Evolutionary conservation across 2,888 invertebrate species (phyloP).

Genomic region (Cantharis nigra): DNA sequence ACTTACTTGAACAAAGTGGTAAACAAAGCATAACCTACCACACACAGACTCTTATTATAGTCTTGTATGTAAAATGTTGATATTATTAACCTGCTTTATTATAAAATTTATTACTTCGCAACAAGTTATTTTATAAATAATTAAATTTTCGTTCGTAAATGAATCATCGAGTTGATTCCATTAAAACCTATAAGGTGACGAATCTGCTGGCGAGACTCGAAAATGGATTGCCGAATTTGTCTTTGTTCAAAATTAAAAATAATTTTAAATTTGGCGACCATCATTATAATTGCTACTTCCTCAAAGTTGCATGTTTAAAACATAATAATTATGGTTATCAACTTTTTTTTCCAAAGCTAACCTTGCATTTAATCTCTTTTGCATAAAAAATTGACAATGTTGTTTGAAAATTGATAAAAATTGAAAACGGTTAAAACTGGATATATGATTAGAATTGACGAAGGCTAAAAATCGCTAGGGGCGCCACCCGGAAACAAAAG

Average conservation of each 20-base stretch:
- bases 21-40: conserved; percentile 33
- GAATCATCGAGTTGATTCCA: background rate
- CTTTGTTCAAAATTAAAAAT: too few relatives aligned
- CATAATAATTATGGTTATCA: background rate
- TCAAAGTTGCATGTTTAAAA: background rate
- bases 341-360: background rate
- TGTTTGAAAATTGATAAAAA: background rate
- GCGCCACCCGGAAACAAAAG: background rate
- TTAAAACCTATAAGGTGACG: background rate
- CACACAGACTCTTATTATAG: conserved; percentile 10
- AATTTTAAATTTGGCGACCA: background rate
- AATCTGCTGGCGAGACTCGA: background rate
- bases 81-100: background rate
- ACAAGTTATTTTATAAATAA: background rate
- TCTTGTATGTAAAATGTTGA: background rate
- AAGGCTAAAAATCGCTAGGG: background rate
- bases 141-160: background rate
- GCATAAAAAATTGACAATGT: background rate
- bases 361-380: background rate
- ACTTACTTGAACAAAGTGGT: conserved; percentile 24
- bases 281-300: background rate
- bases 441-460: background rate
- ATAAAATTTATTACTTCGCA: background rate
- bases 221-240: background rate
- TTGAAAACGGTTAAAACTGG: background rate